Evolutionary conservation across 1,140 invertebrate genomes (phyloP).

Genomic region (Platyura marginata): DNA sequence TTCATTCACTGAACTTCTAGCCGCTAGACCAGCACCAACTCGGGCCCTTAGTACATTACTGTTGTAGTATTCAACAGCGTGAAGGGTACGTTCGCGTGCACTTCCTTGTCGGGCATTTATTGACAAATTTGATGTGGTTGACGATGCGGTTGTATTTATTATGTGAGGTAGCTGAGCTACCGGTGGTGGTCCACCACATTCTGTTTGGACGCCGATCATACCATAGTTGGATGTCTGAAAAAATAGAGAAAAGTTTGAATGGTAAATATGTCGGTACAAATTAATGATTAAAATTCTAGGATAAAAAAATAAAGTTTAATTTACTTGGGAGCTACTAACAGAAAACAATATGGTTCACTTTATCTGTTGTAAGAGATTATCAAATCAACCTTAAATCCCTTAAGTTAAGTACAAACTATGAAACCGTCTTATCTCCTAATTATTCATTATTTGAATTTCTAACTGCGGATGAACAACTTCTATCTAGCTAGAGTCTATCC

Average conservation of each 20-base stretch:
- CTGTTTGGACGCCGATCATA: neutral
- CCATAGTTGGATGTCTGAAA: neutral
- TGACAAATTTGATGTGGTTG: neutral
- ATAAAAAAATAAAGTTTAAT: too few species aligned
- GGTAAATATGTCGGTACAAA: too few species aligned
- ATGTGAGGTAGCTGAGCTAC: neutral
- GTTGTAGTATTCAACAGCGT: conserved; percentile 31
- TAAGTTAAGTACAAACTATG: too few species aligned
- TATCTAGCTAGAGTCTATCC: too few species aligned
- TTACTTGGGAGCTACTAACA: too few species aligned
- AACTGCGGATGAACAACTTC: too few species aligned
- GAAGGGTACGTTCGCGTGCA: conserved; percentile 22
- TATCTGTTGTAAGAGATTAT: too few species aligned
- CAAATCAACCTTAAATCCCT: too few species aligned
- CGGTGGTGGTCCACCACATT: neutral
- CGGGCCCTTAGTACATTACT: conserved; percentile 26
- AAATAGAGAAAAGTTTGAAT: neutral
- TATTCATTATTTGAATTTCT: too few species aligned
- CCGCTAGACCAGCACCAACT: conserved; percentile 19
- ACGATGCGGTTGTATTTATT: neutral
- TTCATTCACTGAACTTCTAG: conserved; percentile 5
- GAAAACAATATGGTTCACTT: too few species aligned
- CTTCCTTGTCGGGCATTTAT: conserved; percentile 1
- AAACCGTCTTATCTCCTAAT: too few species aligned
- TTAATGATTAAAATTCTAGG: too few species aligned